A percentile compares a stretch with the other conserved stretches of the same genome.
phyloP scores from a whole-genome alignment of 2,113 vertebrate species.

The Silurus asotus region DNA sequence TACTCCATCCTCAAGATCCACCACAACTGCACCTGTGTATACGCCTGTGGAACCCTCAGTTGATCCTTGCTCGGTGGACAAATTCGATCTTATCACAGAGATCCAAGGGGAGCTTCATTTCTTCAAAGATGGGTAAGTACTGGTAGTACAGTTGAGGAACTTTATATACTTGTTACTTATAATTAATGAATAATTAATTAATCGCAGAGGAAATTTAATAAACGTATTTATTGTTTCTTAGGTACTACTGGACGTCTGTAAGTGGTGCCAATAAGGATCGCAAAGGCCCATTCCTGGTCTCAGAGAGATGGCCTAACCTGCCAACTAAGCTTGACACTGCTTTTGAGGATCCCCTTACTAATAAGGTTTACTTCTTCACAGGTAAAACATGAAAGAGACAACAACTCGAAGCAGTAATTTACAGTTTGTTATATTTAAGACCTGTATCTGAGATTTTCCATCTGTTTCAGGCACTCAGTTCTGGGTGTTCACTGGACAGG shows the following conservation, averaged over 20 bases:
- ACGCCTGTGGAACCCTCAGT: slow-evolving; percentile 57
- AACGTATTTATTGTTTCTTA: slow-evolving; percentile 43
- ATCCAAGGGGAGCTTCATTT: slow-evolving; percentile 79
- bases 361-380: slow-evolving; percentile 89
- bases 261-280: slow-evolving; percentile 43
- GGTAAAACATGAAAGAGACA: slow-evolving; percentile 68
- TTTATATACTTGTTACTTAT: not conserved
- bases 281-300: slow-evolving; percentile 77
- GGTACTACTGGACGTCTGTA: slow-evolving; percentile 78
- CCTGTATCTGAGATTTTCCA: slow-evolving; percentile 5
- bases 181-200: not conserved
- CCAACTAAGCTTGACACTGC: slow-evolving; percentile 80
- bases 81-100: slow-evolving; percentile 84
- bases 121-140: slow-evolving; percentile 88
- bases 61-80: slow-evolving; percentile 72
- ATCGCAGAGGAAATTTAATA: too few species aligned
- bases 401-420: not conserved
- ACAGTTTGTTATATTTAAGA: not conserved
- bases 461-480: slow-evolving; percentile 75
- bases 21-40: slow-evolving; percentile 36
- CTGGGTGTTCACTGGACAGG: slow-evolving; percentile 85
- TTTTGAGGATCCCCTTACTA: slow-evolving; percentile 83
- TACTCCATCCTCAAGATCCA: slow-evolving; percentile 38
- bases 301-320: slow-evolving; percentile 81
- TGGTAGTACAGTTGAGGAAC: not conserved